Conservation (phyloP, 2,113 vertebrate species). For the Syngnathus floridae region DNA sequence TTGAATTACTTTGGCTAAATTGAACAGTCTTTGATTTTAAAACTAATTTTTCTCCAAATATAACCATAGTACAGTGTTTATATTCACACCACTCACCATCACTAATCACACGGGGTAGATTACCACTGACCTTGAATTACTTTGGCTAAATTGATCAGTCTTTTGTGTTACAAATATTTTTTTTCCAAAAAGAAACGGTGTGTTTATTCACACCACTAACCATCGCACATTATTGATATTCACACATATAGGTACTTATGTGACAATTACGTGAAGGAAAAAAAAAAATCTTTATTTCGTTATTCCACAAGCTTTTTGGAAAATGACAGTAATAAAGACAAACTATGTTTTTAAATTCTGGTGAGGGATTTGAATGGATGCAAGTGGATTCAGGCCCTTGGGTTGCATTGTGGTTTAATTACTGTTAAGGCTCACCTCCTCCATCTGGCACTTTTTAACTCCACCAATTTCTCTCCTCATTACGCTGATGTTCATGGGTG, state of each 20-base stretch:
- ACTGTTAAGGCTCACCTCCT: slow-evolving; percentile 65
- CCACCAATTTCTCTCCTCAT: slow-evolving; percentile 62
- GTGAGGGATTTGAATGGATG: slow-evolving; percentile 29
- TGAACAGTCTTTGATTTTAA: too few relatives aligned
- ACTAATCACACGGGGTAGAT: not conserved
- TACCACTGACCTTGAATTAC: not conserved
- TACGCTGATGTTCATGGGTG: slow-evolving; percentile 49
- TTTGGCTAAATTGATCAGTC: not conserved
- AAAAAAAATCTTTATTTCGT: not conserved
- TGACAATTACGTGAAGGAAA: not conserved
- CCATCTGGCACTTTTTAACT: slow-evolving; percentile 65
- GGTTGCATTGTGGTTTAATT: slow-evolving; percentile 54
- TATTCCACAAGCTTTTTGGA: not conserved
- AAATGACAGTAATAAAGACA: slow-evolving; percentile 15
- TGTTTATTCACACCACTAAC: not conserved
- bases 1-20: not conserved
- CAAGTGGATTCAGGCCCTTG: slow-evolving; percentile 32
- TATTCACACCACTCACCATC: not conserved
- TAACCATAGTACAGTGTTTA: too few relatives aligned
- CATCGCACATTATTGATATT: not conserved
- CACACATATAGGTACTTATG: not conserved
- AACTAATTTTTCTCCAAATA: too few relatives aligned
- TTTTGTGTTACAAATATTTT: not conserved
- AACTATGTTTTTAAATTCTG: slow-evolving; percentile 25
- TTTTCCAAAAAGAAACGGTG: not conserved